Evolutionary conservation across 2,888 invertebrate genomes (phyloP).

Genomic region (Bellardia bayeri): DNA sequence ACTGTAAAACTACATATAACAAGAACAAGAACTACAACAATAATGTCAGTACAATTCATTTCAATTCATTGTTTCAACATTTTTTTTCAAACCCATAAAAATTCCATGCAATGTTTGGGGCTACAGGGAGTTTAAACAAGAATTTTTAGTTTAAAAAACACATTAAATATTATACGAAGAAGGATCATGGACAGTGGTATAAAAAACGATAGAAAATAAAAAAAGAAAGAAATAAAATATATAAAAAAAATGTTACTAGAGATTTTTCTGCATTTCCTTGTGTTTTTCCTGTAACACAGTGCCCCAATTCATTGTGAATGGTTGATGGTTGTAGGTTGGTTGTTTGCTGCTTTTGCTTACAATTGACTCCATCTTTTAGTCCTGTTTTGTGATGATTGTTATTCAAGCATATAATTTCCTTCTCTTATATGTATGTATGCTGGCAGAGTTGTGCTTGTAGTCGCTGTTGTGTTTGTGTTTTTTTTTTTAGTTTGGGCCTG

Average conservation of each 20-base stretch:
- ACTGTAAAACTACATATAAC: conserved; percentile 16
- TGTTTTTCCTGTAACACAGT: conserved; percentile 60
- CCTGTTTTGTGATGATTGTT: conserved; percentile 63
- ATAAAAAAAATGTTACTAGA: conserved; percentile 46
- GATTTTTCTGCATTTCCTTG: conserved; percentile 69
- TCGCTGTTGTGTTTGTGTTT: background rate
- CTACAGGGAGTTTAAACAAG: conserved; percentile 8
- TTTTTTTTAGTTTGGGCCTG: background rate
- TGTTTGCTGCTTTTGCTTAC: conserved; percentile 26
- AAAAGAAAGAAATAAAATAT: background rate
- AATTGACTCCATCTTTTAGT: conserved; percentile 49
- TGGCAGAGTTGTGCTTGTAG: conserved; percentile 27
- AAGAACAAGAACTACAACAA: conserved; percentile 40
- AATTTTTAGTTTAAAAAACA: conserved; percentile 26
- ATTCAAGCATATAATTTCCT: conserved; percentile 68
- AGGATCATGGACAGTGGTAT: conserved; percentile 50
- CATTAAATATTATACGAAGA: conserved; percentile 40
- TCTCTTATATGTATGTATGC: conserved; percentile 1
- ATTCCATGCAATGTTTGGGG: conserved; percentile 12
- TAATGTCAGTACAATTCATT: conserved; percentile 54
- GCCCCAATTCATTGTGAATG: conserved; percentile 57
- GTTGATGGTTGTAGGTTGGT: conserved; percentile 30
- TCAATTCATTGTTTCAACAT: conserved; percentile 18
- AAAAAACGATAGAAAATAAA: background rate
- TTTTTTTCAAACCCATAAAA: conserved; percentile 13